phyloP scores from a whole-genome alignment of 2,888 invertebrate species.

The Parnassius apollo region DNA sequence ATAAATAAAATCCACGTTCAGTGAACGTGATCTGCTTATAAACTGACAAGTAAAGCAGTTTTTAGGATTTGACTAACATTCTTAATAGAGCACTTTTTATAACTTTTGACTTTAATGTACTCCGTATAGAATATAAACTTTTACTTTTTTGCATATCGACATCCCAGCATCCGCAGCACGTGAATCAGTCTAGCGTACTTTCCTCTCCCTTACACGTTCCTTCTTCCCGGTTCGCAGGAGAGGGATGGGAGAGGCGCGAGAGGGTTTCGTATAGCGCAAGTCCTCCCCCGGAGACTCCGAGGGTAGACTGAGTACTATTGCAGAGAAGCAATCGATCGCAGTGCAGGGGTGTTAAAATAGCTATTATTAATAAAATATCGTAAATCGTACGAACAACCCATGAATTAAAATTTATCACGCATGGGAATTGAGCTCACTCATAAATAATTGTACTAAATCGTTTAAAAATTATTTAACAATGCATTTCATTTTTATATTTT shows the following conservation, averaged over 20 bases:
- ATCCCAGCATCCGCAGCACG: slow-evolving; percentile 69
- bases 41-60: too few species aligned
- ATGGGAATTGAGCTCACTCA: slow-evolving; percentile 5
- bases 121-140: not conserved
- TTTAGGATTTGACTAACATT: too few species aligned
- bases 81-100: too few species aligned
- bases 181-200: slow-evolving; percentile 55
- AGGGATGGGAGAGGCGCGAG: slow-evolving; percentile 39
- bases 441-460: too few species aligned
- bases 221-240: slow-evolving; percentile 34
- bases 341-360: slow-evolving; percentile 18
- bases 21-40: too few species aligned
- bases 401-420: not conserved
- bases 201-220: slow-evolving; percentile 47
- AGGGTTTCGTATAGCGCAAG: slow-evolving; percentile 52
- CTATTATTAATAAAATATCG: slow-evolving; percentile 20
- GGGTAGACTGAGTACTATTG: slow-evolving; percentile 11
- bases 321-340: slow-evolving; percentile 19
- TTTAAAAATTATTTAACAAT: too few species aligned
- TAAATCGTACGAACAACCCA: slow-evolving; percentile 1
- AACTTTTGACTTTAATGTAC: too few species aligned
- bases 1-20: too few species aligned
- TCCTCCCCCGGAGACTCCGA: slow-evolving; percentile 44
- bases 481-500: too few species aligned
- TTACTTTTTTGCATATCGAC: slow-evolving; percentile 31